phyloP scores from a whole-genome alignment of 2,797 vertebrate genomes.

The Aythya fuligula region DNA sequence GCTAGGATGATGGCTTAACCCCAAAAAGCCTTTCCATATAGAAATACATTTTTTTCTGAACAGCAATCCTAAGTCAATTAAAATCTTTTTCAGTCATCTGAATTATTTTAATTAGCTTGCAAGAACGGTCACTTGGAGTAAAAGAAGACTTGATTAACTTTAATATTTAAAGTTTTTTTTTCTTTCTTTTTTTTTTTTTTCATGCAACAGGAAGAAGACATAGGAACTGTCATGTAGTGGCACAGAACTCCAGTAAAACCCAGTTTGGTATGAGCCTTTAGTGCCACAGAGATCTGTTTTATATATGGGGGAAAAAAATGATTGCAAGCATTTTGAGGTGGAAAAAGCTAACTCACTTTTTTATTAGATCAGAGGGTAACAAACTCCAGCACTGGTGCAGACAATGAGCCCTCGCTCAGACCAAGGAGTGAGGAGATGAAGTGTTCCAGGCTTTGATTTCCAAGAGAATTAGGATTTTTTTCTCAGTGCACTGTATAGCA shows the following conservation, averaged over 20 bases:
- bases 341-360: slow-evolving; percentile 13
- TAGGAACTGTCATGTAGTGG: background rate
- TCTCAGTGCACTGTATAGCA: background rate
- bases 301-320: background rate
- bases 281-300: slow-evolving; percentile 27
- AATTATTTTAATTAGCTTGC: slow-evolving; percentile 60
- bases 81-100: slow-evolving; percentile 23
- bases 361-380: background rate
- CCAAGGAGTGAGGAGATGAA: background rate
- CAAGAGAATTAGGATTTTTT: background rate
- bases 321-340: slow-evolving; percentile 6
- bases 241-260: slow-evolving; percentile 37
- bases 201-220: background rate
- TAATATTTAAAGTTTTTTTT: background rate
- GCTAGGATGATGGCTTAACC: background rate
- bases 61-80: slow-evolving; percentile 8
- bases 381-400: background rate
- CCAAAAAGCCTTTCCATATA: background rate
- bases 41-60: background rate
- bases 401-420: background rate
- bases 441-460: background rate
- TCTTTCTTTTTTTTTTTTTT: background rate
- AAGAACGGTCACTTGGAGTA: slow-evolving; percentile 36
- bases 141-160: slow-evolving; percentile 50
- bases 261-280: background rate